These are phyloP conservation scores for Selenia dentaria DNA, from an alignment of 2,888 invertebrate species.

Conservation along the genomic window DNA sequence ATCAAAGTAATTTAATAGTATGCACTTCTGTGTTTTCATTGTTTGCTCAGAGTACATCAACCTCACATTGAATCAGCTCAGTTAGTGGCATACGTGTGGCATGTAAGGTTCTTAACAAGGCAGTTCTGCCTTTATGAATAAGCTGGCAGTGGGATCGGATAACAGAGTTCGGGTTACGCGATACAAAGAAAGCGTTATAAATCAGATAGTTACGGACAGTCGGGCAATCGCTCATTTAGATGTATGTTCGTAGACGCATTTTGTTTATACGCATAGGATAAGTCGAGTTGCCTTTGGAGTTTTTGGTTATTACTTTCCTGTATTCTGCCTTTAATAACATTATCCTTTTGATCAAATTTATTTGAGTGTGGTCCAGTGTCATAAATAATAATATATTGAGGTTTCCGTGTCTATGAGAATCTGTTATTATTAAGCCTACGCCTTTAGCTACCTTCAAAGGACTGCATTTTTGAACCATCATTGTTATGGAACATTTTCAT, in stretches of 20 bases:
- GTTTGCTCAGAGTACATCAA: too few species aligned
- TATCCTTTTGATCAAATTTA: too few species aligned
- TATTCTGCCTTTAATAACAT: neutral
- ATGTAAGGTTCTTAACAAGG: neutral
- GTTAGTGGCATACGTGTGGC: neutral
- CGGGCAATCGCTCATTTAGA: slow-evolving; percentile 32
- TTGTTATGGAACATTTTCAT: too few species aligned
- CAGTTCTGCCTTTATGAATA: slow-evolving; percentile 4
- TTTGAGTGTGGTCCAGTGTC: too few species aligned
- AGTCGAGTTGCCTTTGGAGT: slow-evolving; percentile 2
- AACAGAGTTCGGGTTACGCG: slow-evolving; percentile 28
- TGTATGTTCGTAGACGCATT: slow-evolving; percentile 19
- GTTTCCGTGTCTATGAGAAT: too few species aligned
- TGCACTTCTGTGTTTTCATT: too few species aligned
- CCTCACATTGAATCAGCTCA: too few species aligned
- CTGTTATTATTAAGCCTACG: too few species aligned
- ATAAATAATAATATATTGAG: too few species aligned
- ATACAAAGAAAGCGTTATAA: slow-evolving; percentile 35
- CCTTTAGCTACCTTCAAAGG: too few species aligned
- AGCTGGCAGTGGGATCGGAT: slow-evolving; percentile 23
- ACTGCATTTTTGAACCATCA: too few species aligned
- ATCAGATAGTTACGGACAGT: slow-evolving; percentile 33
- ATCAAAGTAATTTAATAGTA: too few species aligned
- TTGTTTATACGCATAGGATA: slow-evolving; percentile 7
- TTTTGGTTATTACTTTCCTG: slow-evolving; percentile 11